Evolutionary conservation across 2,888 invertebrate species (phyloP).

Genomic region (Glomeris marginata): DNA sequence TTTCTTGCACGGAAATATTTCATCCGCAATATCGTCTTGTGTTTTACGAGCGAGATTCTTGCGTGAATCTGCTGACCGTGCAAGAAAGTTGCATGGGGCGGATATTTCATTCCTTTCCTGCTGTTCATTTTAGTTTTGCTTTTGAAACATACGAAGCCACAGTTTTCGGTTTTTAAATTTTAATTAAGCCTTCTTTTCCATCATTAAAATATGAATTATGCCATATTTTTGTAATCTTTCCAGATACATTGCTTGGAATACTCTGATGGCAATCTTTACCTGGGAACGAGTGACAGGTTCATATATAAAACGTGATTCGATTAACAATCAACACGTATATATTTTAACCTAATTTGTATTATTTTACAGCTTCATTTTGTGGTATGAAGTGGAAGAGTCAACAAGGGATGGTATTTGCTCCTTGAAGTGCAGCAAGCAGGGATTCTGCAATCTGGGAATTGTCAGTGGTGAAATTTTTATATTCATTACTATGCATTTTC

Average conservation of each 20-base stretch:
- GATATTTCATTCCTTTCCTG: no score
- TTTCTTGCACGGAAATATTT: no score
- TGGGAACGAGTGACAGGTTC: conserved; percentile 14
- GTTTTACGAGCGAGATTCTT: neutral
- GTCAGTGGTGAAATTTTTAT: no score
- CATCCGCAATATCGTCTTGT: neutral
- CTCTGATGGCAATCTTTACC: conserved; percentile 12
- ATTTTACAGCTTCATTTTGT: conserved; percentile 11
- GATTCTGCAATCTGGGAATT: conserved; percentile 10
- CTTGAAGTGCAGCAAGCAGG: conserved; percentile 9
- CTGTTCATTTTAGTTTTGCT: neutral
- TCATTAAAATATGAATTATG: neutral
- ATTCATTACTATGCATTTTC: no score
- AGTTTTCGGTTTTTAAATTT: neutral
- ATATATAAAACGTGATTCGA: neutral
- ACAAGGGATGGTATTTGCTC: conserved; percentile 7
- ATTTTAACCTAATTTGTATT: neutral
- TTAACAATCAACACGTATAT: neutral
- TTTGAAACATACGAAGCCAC: neutral
- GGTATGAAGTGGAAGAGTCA: conserved; percentile 12
- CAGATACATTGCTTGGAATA: conserved; percentile 15
- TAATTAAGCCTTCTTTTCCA: neutral
- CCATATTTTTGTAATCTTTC: neutral
- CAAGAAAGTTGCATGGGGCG: no score
- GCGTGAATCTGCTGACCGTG: no score